Evolutionary conservation across 2,113 vertebrate species (phyloP), one percentile per base, ranked within the genome.

Genomic region (Oostethus manadensis): DNA sequence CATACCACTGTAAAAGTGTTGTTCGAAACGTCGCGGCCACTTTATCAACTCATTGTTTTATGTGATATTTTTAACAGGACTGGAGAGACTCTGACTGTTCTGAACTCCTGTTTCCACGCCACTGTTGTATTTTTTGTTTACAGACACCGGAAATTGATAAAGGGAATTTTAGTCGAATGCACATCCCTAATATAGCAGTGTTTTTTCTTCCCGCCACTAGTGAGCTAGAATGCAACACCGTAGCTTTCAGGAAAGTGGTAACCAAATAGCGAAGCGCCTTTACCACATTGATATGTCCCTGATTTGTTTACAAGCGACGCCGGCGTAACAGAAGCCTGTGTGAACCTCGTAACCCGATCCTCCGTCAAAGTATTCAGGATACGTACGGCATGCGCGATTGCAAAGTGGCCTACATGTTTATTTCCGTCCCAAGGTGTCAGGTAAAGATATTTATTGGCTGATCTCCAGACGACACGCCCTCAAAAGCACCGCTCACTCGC

Each of bases 391-490:
- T 20, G 47, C n/a, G 21, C 35, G 14, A 47, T 53, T 58, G 50
- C 60, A 57, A 66, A 58, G 59, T 49, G 55, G 43, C 40, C 51
- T 45, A 49, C 9, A 8, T 46, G 45, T 49, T 65, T 22, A 50
- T 66, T 55, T 59, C 47, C 51, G 42, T 71, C 62, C 75, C 0
- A 3, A 57, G 54, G 71, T 50, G 8, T 20, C 43, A 42, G 54
- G 55, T 74, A 42, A 43, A 40, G 35, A 75, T 64, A 71, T 80
- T 72, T 69, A 76, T 61, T 63, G 44, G 55, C 45, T 70, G 68
- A 63, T 75, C 67, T 74, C 42, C 20, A 43, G 62, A 40, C n/a
- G 49, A 72, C 72, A 80, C 64, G 47, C 77, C 68, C 62, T 67
- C 57, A 21, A 58, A 65, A 77, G 71, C 55, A 58, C 66, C 60